phyloP scores from a whole-genome alignment of 1,140 invertebrate species.

The Drepana arcuata region DNA sequence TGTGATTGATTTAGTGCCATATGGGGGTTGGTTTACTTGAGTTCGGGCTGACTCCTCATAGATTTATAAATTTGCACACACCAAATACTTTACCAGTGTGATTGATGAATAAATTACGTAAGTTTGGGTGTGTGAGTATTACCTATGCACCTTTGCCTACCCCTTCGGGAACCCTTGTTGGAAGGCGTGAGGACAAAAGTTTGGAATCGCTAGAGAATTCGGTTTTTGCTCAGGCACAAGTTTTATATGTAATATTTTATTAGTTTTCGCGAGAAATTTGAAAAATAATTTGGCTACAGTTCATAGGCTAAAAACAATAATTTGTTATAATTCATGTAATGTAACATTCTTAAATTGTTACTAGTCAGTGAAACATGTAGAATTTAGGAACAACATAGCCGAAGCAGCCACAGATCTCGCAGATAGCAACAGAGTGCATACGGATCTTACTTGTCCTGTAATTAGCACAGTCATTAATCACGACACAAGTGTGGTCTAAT shows the following conservation, averaged over 20 bases:
- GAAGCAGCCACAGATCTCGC: too few species aligned
- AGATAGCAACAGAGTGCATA: too few species aligned
- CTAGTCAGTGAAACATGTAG: neutral
- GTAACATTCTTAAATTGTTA: neutral
- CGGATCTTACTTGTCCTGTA: constrained; percentile 8
- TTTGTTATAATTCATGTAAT: neutral
- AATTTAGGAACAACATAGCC: constrained; percentile 3
- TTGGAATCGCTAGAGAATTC: too few species aligned
- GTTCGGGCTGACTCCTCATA: neutral
- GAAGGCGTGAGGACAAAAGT: too few species aligned
- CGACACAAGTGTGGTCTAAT: constrained; percentile 7
- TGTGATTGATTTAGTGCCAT: too few species aligned
- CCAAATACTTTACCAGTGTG: neutral
- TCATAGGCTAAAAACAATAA: neutral
- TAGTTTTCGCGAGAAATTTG: too few species aligned
- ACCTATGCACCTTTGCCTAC: too few species aligned
- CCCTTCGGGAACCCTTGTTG: too few species aligned
- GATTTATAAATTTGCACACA: neutral
- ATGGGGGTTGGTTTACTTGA: neutral
- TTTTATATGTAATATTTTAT: too few species aligned
- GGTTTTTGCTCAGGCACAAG: too few species aligned
- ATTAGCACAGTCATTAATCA: constrained; percentile 19
- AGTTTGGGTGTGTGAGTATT: too few species aligned
- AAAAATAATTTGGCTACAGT: too few species aligned
- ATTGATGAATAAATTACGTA: constrained; percentile 1